phyloP scores from a whole-genome alignment of 2,113 vertebrate genomes.

The Rhinopomastus cyanomelas region DNA sequence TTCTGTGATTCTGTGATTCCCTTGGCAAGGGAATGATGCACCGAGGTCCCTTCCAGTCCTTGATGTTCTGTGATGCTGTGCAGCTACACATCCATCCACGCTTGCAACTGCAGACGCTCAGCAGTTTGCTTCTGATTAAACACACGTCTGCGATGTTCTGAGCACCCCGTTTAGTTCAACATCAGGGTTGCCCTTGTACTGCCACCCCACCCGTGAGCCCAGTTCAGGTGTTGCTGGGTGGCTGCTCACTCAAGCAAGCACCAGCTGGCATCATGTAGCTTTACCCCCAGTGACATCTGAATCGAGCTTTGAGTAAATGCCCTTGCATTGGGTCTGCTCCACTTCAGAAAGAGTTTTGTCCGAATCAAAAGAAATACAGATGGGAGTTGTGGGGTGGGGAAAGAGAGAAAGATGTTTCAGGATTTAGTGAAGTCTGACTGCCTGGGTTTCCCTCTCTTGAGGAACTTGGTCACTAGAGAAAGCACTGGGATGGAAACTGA shows the following conservation, averaged over 20 bases:
- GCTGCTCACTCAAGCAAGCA: slow-evolving; percentile 39
- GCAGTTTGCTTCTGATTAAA: neutral
- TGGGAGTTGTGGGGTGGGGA: neutral
- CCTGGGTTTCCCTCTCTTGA: neutral
- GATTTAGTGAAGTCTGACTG: neutral
- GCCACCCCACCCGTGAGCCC: neutral
- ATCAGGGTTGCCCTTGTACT: neutral
- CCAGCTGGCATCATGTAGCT: slow-evolving; percentile 39
- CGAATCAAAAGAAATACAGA: slow-evolving; percentile 14
- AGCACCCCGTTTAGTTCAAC: neutral
- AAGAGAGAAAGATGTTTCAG: neutral
- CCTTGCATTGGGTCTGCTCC: neutral
- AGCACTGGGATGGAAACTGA: neutral
- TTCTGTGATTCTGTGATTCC: too few species aligned
- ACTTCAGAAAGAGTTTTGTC: slow-evolving; percentile 29
- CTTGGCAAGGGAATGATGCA: too few species aligned
- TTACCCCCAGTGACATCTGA: slow-evolving; percentile 46
- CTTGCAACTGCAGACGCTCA: neutral
- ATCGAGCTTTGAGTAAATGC: slow-evolving; percentile 42
- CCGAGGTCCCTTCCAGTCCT: too few species aligned
- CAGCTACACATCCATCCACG: too few species aligned
- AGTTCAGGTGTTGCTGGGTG: neutral
- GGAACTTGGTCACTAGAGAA: neutral
- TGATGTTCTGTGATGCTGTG: too few species aligned
- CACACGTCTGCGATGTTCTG: neutral